Evolutionary conservation across 2,888 invertebrate genomes (phyloP).

Genomic region (Artemia sinica): DNA sequence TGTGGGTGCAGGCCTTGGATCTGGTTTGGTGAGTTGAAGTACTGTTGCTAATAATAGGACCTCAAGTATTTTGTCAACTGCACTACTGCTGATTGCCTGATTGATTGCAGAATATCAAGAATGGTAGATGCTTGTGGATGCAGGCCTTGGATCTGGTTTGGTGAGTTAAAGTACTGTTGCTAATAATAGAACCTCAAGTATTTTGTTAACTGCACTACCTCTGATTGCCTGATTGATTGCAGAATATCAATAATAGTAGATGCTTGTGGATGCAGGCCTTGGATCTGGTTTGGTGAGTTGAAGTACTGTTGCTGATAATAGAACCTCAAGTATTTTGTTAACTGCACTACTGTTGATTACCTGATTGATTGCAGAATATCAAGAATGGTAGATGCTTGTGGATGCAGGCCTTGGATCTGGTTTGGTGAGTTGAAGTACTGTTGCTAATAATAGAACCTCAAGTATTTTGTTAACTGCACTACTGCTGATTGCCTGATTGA

Average conservation of each 20-base stretch:
- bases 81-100: conserved; percentile 16
- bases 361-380: conserved; percentile 4
- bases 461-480: conserved; percentile 1
- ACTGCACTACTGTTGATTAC: conserved; percentile 14
- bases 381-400: too few relatives aligned
- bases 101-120: conserved; percentile 12
- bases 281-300: conserved; percentile 16
- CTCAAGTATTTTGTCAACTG: conserved; percentile 15
- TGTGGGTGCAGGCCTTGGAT: conserved; percentile 17
- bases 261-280: conserved; percentile 17
- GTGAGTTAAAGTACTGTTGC: background rate
- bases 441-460: too few relatives aligned
- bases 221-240: conserved; percentile 17
- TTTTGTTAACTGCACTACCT: conserved; percentile 12
- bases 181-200: conserved; percentile 9
- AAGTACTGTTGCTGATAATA: background rate
- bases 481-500: conserved; percentile 17
- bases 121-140: conserved; percentile 17
- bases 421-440: too few relatives aligned
- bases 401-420: too few relatives aligned
- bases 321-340: conserved; percentile 12
- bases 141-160: conserved; percentile 16
- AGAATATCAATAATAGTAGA: conserved; percentile 9
- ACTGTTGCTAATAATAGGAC: background rate
- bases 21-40: conserved; percentile 15